Percentiles rank a stretch among this genome's conserved stretches.
phyloP scores from a whole-genome alignment of 1,140 invertebrate genomes.

The Drosophila melanogaster region DNA sequence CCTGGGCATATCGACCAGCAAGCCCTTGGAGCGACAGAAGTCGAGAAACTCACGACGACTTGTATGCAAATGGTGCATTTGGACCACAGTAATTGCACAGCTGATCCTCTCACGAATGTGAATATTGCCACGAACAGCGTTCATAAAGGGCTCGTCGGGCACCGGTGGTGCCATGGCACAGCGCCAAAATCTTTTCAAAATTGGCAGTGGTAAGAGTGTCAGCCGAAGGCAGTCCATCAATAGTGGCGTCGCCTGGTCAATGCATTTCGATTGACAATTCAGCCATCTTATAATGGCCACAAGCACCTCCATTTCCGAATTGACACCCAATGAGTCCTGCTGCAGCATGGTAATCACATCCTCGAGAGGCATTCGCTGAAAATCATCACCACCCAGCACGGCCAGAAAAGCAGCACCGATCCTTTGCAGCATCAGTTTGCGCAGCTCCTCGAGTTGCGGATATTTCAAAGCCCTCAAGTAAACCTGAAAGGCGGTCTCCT shows the following conservation, averaged over 20 bases:
- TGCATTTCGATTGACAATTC: too few relatives aligned
- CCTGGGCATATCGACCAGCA: neutral
- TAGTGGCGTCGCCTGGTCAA: rapidly evolving
- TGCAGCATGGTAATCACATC: neutral
- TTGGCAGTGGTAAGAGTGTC: too few relatives aligned
- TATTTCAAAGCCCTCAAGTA: neutral
- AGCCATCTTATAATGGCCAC: neutral
- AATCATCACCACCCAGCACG: neutral
- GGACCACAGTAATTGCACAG: neutral
- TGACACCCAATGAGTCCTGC: neutral
- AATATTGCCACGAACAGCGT: neutral
- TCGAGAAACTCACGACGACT: neutral
- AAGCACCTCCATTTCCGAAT: neutral
- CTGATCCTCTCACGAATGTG: neutral
- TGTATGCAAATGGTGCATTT: neutral
- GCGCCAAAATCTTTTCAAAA: too few relatives aligned
- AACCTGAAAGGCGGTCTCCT: neutral
- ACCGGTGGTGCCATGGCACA: too few relatives aligned
- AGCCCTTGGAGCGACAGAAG: neutral
- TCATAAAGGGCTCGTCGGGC: too few relatives aligned
- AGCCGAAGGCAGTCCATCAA: too few relatives aligned
- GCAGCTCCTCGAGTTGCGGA: neutral
- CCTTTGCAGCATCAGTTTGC: neutral
- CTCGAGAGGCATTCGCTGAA: neutral
- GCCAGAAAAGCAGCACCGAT: neutral